phyloP scores from a whole-genome alignment of 2,888 invertebrate species.

The Melanargia galathea region DNA sequence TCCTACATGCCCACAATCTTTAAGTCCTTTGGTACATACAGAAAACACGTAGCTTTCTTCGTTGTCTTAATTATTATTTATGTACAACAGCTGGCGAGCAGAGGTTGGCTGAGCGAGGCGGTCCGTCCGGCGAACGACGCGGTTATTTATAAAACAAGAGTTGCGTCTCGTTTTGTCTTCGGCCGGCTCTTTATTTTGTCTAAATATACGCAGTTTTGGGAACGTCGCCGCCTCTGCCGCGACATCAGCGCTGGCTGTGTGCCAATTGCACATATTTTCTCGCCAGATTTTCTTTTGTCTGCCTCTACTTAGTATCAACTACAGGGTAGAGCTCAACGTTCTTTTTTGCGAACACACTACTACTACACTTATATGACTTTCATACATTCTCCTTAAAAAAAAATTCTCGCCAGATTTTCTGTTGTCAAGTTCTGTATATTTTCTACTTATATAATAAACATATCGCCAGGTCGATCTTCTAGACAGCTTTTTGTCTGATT shows the following conservation, averaged over 20 bases:
- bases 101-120: slow-evolving; percentile 71
- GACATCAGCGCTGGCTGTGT: slow-evolving; percentile 69
- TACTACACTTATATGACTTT: background rate
- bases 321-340: background rate
- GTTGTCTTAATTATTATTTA: slow-evolving; percentile 80
- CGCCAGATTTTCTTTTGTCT: slow-evolving; percentile 66
- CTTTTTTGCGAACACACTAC: background rate
- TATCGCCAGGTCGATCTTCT: no score
- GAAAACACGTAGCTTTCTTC: slow-evolving; percentile 68
- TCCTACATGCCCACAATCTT: background rate
- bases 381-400: no score
- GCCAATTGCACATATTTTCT: slow-evolving; percentile 73
- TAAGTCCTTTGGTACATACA: slow-evolving; percentile 32
- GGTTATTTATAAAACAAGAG: slow-evolving; percentile 81
- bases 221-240: slow-evolving; percentile 76
- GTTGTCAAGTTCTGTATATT: no score
- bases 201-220: slow-evolving; percentile 83
- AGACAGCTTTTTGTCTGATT: no score
- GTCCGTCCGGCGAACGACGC: slow-evolving; percentile 78
- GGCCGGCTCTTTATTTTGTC: slow-evolving; percentile 82
- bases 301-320: background rate
- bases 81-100: slow-evolving; percentile 79
- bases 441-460: no score
- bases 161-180: slow-evolving; percentile 82
- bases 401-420: no score